Base-by-base conservation (phyloP, 92 coral and sea anemone genomes). In the Siderastrea radians region DNA sequence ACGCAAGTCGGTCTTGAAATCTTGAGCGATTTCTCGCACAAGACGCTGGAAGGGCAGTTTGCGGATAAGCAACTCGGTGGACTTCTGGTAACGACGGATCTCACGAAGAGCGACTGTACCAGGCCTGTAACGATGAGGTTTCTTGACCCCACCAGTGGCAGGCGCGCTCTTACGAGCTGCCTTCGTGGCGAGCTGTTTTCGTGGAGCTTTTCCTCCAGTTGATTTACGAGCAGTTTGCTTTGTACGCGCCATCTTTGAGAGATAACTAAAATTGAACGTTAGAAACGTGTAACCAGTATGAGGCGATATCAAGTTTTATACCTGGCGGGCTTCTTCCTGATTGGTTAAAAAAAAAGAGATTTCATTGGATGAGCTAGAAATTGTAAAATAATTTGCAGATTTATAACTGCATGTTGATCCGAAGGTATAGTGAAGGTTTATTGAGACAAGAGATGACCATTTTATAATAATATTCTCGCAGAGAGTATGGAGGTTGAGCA, bases 161-260 rank as follows among this genome's bases (percentile, higher is more conserved):
- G 99, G 98, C 44, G 99, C 99, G 85, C 99, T 96, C 92, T 96
- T 96, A 75, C 99, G 99, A 89, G 99, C 99, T 77, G 99, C 99
- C 87, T 96, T 96, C 47, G 99, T 96, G 93, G 99, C 99, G 81
- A 96, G 90, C 70, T 95, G 98, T 88, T 96, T 96, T 13, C 99
- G 96, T 90, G 99, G 99, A 91, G 99, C 99, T 79, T 96, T 96
- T 93, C 99, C 99, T 83, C 99, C 99, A 72, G 99, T 96, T 44
- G 99, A 96, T 93, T 96, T 96, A 82, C 99, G 96, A 47, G 99
- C 99, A 51, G 99, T 96, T 92, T 96, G 99, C 93, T 96, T 96
- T n/a, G 99, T 96, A 87, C 99, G 99, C 55, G 99, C 98, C 99
- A 96, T 96, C 64, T 82, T 15, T 15, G 66, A 53, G 10, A 53